Evolutionary conservation across 2,888 invertebrate species (phyloP).

Genomic region (Caenorhabditis becei): DNA sequence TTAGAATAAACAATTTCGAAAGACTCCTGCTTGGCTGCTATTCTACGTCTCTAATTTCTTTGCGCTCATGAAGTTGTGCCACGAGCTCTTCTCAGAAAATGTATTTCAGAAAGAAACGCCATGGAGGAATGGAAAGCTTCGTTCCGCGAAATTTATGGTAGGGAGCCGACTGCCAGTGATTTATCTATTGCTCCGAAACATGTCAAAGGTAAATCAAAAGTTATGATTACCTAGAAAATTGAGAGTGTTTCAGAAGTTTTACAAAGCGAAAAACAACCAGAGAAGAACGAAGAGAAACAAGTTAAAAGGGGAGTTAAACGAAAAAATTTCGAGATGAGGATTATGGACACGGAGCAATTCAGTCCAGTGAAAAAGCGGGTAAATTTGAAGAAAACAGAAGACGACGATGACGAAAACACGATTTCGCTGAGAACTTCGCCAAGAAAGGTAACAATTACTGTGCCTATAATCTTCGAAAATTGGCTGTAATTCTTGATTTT

Average conservation of each 20-base stretch:
- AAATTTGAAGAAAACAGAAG: slow-evolving; percentile 6
- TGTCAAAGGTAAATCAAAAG: slow-evolving; percentile 53
- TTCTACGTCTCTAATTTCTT: too few species aligned
- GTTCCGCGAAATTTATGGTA: slow-evolving; percentile 71
- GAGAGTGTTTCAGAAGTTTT: slow-evolving; percentile 17
- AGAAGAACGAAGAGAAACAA: slow-evolving; percentile 10
- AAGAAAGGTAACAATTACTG: slow-evolving; percentile 25
- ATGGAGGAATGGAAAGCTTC: slow-evolving; percentile 68
- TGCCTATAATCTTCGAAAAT: neutral
- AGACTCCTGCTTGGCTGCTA: too few species aligned
- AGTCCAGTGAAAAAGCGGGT: slow-evolving; percentile 57
- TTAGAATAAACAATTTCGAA: too few species aligned
- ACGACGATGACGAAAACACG: slow-evolving; percentile 1
- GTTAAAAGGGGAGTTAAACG: slow-evolving; percentile 42
- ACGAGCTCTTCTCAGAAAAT: too few species aligned
- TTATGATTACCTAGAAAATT: neutral
- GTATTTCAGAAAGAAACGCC: neutral
- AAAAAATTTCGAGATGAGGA: slow-evolving; percentile 51
- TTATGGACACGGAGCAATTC: slow-evolving; percentile 56
- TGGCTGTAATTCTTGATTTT: neutral
- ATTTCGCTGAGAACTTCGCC: slow-evolving; percentile 24
- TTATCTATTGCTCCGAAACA: slow-evolving; percentile 61
- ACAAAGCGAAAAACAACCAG: slow-evolving; percentile 2
- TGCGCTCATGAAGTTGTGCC: too few species aligned
- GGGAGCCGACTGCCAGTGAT: slow-evolving; percentile 68